phyloP scores from a whole-genome alignment of 2,888 invertebrate genomes.

The Blastobasis lacticolella region DNA sequence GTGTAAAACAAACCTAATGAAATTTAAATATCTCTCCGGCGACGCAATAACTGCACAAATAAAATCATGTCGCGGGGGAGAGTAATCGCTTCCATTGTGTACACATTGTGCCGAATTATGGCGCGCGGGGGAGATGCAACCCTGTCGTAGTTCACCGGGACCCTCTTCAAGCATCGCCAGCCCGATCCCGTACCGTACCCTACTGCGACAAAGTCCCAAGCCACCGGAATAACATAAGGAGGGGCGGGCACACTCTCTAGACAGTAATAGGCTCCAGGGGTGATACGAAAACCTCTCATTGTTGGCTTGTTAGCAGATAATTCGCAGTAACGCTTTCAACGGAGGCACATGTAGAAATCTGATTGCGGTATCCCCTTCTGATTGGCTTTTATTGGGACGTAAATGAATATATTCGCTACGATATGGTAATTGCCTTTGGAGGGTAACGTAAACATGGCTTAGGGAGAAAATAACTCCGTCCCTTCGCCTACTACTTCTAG shows the following conservation, averaged over 20 bases:
- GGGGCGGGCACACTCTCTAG: constrained; percentile 60
- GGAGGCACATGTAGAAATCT: constrained; percentile 40
- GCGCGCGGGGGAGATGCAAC: constrained; percentile 42
- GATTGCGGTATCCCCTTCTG: constrained; percentile 20
- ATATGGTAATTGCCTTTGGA: too few species aligned
- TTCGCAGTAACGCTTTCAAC: constrained; percentile 55
- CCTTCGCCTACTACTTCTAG: too few species aligned
- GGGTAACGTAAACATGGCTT: too few species aligned
- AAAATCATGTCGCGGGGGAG: constrained; percentile 70
- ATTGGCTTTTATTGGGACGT: background rate
- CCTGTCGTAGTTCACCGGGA: constrained; percentile 33
- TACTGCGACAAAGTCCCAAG: constrained; percentile 52
- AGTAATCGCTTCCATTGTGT: constrained; percentile 68
- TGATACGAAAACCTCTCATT: constrained; percentile 65
- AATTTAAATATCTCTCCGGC: constrained; percentile 72
- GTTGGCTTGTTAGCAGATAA: constrained; percentile 67
- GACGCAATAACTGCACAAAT: constrained; percentile 71
- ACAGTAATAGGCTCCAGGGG: constrained; percentile 65
- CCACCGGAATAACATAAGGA: constrained; percentile 40
- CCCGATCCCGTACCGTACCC: constrained; percentile 4
- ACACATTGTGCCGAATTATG: constrained; percentile 56
- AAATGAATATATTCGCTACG: too few species aligned
- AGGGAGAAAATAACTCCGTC: too few species aligned
- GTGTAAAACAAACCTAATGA: constrained; percentile 75
- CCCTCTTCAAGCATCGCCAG: constrained; percentile 18